Percentiles rank a stretch among this genome's conserved stretches.
Evolutionary conservation across 1,140 invertebrate species (phyloP).

Genomic region (Hestina assimilis): DNA sequence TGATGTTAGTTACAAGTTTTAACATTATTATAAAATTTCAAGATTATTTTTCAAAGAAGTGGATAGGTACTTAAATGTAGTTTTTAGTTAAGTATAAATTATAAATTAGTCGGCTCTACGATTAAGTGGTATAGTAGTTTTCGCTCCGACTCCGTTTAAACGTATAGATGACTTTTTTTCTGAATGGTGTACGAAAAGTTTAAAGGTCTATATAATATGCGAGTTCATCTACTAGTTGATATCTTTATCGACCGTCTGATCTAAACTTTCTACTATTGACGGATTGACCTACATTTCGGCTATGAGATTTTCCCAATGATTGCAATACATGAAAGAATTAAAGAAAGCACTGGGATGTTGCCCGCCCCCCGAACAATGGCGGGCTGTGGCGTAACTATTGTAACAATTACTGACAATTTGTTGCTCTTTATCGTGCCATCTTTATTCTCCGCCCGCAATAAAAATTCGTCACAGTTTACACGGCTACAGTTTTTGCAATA

Average conservation of each 20-base stretch:
- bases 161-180: too few relatives aligned
- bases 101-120: too few relatives aligned
- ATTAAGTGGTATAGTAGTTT: too few relatives aligned
- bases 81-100: too few relatives aligned
- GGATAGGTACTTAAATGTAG: too few relatives aligned
- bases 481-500: conserved; percentile 18
- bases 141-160: too few relatives aligned
- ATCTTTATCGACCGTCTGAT: conserved; percentile 32
- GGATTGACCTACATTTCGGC: conserved; percentile 33
- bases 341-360: conserved; percentile 39
- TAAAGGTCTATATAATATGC: too few relatives aligned
- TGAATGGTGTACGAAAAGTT: too few relatives aligned
- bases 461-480: conserved; percentile 40
- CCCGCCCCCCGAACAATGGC: conserved; percentile 41
- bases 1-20: too few relatives aligned
- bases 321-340: conserved; percentile 26
- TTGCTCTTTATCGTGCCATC: conserved; percentile 34
- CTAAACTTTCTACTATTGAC: conserved; percentile 46
- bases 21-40: too few relatives aligned
- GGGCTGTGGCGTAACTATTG: conserved; percentile 34
- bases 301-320: conserved; percentile 48
- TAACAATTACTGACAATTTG: conserved; percentile 44
- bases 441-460: conserved; percentile 32
- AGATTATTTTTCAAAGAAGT: too few relatives aligned
- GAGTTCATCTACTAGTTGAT: not conserved